A percentile compares a stretch with the other conserved stretches of the same genome.
Conservation (phyloP, 2,113 vertebrate species). For the Anseranas semipalmata region DNA sequence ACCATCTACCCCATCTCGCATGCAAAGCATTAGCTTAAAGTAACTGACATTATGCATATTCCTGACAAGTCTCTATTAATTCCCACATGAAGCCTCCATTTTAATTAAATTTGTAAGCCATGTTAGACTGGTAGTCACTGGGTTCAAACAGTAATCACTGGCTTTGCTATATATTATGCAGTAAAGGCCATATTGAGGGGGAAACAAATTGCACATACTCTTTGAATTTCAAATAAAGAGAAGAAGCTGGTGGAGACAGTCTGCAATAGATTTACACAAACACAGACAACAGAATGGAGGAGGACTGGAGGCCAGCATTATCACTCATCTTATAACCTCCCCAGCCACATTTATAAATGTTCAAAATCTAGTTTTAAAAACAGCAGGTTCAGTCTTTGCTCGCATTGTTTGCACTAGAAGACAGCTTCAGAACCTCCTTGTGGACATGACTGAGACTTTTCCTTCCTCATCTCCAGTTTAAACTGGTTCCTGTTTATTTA, state of each 20-base stretch:
- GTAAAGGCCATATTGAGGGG: neutral
- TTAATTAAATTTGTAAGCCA: neutral
- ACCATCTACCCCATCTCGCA: neutral
- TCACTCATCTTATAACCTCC: neutral
- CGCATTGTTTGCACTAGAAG: neutral
- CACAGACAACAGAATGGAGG: accelerated
- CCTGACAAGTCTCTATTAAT: neutral
- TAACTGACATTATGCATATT: neutral
- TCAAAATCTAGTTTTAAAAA: neutral
- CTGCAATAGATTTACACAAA: neutral
- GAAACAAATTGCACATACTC: neutral
- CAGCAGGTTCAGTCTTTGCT: neutral
- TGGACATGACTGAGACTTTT: too few relatives aligned
- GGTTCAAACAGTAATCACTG: neutral
- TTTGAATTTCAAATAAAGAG: neutral
- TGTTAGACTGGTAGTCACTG: neutral
- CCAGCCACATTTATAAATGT: too few relatives aligned
- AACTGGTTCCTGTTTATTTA: neutral
- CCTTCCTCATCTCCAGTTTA: neutral
- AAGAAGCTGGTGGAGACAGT: neutral
- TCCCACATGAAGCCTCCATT: neutral
- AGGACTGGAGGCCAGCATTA: too few relatives aligned
- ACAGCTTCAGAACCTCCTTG: neutral
- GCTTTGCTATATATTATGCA: neutral
- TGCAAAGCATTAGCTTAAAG: neutral